These are phyloP conservation scores for Megalops cyprinoides DNA, from an alignment of 2,797 vertebrate species.

Conservation along the genomic window DNA sequence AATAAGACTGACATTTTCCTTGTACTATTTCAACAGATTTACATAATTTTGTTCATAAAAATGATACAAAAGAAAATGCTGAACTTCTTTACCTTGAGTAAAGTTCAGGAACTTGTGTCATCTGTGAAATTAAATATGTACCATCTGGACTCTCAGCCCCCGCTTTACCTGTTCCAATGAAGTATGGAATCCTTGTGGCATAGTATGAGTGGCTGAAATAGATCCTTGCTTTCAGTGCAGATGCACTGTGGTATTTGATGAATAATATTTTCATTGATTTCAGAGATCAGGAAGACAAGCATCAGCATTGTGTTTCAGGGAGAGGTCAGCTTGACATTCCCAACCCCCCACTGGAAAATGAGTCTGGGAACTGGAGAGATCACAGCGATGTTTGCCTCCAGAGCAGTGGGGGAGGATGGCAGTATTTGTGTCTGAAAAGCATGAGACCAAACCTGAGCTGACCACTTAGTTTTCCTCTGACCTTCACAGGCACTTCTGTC, in stretches of 20 bases:
- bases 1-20: conserved; percentile 27
- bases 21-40: conserved; percentile 18
- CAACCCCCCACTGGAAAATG: background rate
- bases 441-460: background rate
- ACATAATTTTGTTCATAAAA: conserved; percentile 20
- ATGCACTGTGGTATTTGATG: background rate
- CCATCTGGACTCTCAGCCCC: background rate
- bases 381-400: background rate
- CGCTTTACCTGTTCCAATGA: background rate
- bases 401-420: background rate
- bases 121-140: background rate
- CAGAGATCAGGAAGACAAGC: background rate
- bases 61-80: background rate
- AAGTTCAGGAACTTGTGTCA: background rate
- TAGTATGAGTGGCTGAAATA: background rate
- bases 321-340: background rate
- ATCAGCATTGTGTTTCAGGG: background rate
- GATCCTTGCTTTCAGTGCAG: background rate
- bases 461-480: background rate
- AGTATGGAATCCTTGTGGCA: background rate
- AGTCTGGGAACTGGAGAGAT: background rate
- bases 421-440: background rate
- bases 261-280: conserved; percentile 4
- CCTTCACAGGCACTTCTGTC: conserved; percentile 1
- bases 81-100: no score